Base-by-base conservation (phyloP, 2,113 vertebrate genomes). In the Oxyura jamaicensis region DNA sequence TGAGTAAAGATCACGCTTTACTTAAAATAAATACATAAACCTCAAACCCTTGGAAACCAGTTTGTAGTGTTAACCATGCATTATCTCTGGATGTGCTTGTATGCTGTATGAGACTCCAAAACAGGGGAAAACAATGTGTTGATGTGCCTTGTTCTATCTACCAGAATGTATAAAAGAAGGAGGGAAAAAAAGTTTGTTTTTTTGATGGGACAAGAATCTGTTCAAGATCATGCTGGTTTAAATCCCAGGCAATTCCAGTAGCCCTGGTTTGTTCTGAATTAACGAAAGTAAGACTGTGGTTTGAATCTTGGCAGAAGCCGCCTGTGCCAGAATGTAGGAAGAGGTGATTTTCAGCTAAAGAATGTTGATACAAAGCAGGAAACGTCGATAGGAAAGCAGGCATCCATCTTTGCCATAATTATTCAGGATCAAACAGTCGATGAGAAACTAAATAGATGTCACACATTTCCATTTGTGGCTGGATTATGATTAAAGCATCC, bases 1-100 rank as follows among this genome's bases (percentile, higher is more conserved):
- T 99, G 92, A 98, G 99, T 98, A 89, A 82, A 71, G 56, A 48
- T 39, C 9, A 1, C 77, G 6, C 6, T 53, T 66, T 46, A 3
- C 26, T 52, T 63, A 33, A 71, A 65, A n/a, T 11, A 71, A 65
- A n/a, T 11, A 36, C 8, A 52, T 92, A 1, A 6, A 23, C 8
- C n/a, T 76, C 48, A 92, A 55, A 89, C 25, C 7, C 18, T 60
- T 35, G 29, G 52, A 68, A 86, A 67, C 12, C 1, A 86, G 23
- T 66, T 75, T 53, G 17, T 59, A 5, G 6, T 29, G 13, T 81
- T 79, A 59, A 11, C 44, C 18, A 33, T 17, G 7, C 10, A 14
- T 44, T 77, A 5, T 78, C 33, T 14, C 18, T 83, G 46, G 21
- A 20, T 33, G 55, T 33, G 13, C 16, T 81, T 78, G 75, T 23